These are phyloP conservation scores for Pterocles gutturalis DNA, from an alignment of 2,113 vertebrate species.

Conservation along the genomic window DNA sequence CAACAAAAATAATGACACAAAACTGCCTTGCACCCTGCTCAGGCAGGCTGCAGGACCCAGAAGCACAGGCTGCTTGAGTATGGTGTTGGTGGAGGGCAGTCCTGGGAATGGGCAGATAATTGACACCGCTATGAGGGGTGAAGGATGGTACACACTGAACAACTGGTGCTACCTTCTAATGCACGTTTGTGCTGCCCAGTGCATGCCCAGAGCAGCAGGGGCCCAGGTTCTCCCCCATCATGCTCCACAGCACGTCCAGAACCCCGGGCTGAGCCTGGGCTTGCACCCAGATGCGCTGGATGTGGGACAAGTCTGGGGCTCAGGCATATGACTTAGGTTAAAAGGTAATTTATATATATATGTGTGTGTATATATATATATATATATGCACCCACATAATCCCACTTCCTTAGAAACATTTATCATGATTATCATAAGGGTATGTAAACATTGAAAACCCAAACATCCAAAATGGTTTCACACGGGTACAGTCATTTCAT, in stretches of 20 bases:
- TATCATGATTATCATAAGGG: neutral
- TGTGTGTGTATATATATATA: accelerated
- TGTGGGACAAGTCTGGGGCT: neutral
- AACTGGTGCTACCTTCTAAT: neutral
- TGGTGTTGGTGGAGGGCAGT: neutral
- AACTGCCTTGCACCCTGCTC: neutral
- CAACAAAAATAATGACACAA: accelerated
- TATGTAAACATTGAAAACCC: neutral
- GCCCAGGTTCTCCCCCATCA: accelerated
- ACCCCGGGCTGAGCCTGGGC: accelerated
- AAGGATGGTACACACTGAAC: neutral
- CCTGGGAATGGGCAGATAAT: neutral
- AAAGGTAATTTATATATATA: neutral
- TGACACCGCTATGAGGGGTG: neutral
- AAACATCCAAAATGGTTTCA: neutral
- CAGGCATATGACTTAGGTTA: neutral
- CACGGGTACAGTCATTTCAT: neutral
- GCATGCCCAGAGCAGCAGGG: neutral
- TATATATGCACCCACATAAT: neutral
- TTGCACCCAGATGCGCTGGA: neutral
- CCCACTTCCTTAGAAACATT: neutral
- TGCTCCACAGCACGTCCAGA: neutral
- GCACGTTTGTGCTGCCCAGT: accelerated
- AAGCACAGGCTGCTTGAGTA: neutral
- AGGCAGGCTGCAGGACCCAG: neutral